Evolutionary conservation across 2,797 vertebrate genomes (phyloP).

Genomic region (Streptopelia turtur): DNA sequence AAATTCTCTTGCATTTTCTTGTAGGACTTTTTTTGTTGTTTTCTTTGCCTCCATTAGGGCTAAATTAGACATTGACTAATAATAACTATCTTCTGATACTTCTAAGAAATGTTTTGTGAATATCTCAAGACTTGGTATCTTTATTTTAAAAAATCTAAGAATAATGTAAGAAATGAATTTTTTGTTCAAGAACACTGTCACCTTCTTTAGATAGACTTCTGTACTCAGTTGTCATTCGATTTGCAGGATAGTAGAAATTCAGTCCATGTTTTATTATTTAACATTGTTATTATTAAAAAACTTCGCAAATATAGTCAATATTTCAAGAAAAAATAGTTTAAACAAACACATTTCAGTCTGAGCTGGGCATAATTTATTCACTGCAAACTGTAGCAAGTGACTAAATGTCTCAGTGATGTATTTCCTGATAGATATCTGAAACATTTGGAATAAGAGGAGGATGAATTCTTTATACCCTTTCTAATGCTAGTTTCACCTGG

Average conservation of each 20-base stretch:
- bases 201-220: background rate
- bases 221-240: background rate
- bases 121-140: background rate
- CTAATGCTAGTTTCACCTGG: background rate
- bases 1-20: background rate
- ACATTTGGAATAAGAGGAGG: background rate
- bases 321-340: background rate
- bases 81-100: background rate
- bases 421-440: background rate
- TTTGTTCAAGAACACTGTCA: background rate
- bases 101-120: background rate
- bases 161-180: background rate
- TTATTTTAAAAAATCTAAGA: background rate
- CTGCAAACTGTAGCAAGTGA: background rate
- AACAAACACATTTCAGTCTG: background rate
- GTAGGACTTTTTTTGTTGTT: background rate
- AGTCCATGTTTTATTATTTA: background rate
- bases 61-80: background rate
- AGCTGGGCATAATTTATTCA: background rate
- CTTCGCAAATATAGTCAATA: background rate
- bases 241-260: background rate
- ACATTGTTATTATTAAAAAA: constrained; percentile 2
- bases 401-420: background rate
- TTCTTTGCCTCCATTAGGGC: background rate
- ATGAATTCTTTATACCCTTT: background rate